Evolutionary conservation across 2,888 invertebrate species (phyloP).

Genomic region (Cephus pulcher): DNA sequence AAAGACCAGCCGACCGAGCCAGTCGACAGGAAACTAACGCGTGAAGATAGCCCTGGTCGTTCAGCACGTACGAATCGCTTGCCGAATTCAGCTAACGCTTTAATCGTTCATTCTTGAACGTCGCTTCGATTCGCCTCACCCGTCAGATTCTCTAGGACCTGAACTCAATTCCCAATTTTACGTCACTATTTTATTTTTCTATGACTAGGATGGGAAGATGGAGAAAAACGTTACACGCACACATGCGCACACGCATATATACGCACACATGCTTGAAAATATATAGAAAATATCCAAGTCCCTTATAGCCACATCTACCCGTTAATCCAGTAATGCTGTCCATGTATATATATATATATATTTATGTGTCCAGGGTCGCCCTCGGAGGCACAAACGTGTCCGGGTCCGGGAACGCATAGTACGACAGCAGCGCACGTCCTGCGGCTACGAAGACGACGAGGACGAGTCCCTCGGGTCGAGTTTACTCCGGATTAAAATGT

Average conservation of each 20-base stretch:
- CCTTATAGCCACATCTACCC: not conserved
- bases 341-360: too few species aligned
- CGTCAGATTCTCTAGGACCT: not conserved
- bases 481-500: slow-evolving; percentile 4
- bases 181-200: not conserved
- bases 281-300: not conserved
- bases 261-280: not conserved
- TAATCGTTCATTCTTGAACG: not conserved
- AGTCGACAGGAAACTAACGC: slow-evolving; percentile 8
- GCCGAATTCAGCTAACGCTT: not conserved
- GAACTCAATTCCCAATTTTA: not conserved
- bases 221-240: too few species aligned
- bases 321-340: not conserved
- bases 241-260: too few species aligned
- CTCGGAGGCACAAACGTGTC: not conserved
- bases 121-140: not conserved
- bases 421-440: not conserved
- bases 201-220: not conserved
- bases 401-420: not conserved
- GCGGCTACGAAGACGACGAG: not conserved
- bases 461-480: not conserved
- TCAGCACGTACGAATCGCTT: not conserved
- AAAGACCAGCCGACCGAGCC: slow-evolving; percentile 10
- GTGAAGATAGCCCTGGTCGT: not conserved
- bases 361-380: not conserved